phyloP scores from a whole-genome alignment of 2,113 vertebrate species.

The Perccottus glenii region DNA sequence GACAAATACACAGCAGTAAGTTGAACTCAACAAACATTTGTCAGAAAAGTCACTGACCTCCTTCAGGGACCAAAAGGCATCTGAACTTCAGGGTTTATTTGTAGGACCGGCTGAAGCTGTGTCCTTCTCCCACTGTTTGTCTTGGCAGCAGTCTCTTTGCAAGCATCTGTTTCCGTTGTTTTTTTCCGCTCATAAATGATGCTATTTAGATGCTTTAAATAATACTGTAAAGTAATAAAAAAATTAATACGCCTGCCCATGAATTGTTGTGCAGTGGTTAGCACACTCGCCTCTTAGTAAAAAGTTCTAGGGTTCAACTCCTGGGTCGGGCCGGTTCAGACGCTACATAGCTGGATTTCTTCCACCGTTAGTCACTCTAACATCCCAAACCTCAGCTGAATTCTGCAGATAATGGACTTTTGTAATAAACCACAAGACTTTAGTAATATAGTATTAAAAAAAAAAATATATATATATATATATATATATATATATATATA shows the following conservation, averaged over 20 bases:
- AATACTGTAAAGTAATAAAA: neutral
- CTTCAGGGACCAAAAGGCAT: constrained; percentile 19
- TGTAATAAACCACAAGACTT: too few species aligned
- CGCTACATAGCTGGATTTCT: too few species aligned
- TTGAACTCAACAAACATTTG: constrained; percentile 17
- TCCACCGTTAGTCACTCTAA: too few species aligned
- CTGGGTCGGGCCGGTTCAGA: too few species aligned
- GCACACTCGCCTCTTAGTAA: too few species aligned
- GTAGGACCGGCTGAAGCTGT: constrained; percentile 36
- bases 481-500: too few species aligned
- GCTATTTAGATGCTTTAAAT: neutral
- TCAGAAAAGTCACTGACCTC: constrained; percentile 37
- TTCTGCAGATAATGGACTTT: too few species aligned
- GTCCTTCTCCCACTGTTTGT: constrained; percentile 69
- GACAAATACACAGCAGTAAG: neutral
- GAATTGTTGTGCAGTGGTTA: too few species aligned
- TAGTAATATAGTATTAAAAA: too few species aligned
- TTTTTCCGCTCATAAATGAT: constrained; percentile 14
- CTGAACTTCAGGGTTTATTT: constrained; percentile 47
- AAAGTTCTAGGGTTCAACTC: too few species aligned
- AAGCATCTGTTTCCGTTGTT: constrained; percentile 69
- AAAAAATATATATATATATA: too few species aligned
- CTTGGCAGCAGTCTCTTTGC: constrained; percentile 56
- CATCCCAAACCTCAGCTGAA: too few species aligned
- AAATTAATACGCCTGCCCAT: neutral